These are phyloP conservation scores for Gonioctena quinquepunctata DNA, from an alignment of 1,140 invertebrate genomes.

Conservation along the genomic window DNA sequence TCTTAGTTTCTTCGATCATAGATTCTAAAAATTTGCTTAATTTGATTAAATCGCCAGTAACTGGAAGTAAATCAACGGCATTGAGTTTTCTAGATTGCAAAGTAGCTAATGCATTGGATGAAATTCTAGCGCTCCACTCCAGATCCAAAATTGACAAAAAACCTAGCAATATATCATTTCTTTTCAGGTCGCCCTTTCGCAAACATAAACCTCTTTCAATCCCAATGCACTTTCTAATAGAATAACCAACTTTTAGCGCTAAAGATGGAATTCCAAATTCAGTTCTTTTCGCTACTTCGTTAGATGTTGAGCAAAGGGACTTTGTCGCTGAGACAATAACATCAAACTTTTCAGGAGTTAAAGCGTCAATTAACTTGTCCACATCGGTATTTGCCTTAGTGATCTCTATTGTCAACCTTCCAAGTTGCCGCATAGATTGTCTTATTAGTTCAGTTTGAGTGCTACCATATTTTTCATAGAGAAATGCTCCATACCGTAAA, in stretches of 20 bases:
- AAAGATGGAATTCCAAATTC: conserved; percentile 17
- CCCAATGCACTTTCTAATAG: conserved; percentile 8
- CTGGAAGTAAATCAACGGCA: background rate
- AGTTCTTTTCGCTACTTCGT: background rate
- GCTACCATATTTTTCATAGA: conserved; percentile 19
- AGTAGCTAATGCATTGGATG: conserved; percentile 9
- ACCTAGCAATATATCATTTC: background rate
- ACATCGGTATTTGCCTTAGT: background rate
- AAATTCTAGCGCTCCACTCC: background rate
- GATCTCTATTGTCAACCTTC: conserved; percentile 9
- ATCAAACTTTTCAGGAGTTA: conserved; percentile 14
- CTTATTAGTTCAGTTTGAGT: conserved; percentile 19
- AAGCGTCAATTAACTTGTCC: conserved; percentile 8
- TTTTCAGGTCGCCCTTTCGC: background rate
- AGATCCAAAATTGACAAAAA: background rate
- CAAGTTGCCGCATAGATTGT: conserved; percentile 20
- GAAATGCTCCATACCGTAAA: conserved; percentile 17
- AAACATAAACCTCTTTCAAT: background rate
- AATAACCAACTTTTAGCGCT: conserved; percentile 15
- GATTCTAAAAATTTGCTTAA: background rate
- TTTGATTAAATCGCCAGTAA: conserved; percentile 3
- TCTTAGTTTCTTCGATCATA: background rate
- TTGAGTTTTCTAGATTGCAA: background rate
- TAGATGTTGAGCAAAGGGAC: background rate
- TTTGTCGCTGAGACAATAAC: conserved; percentile 7